Evolutionary conservation across 2,797 vertebrate genomes (phyloP), one percentile per base, ranked within the genome.

Genomic region (Sebastes paucispinis): DNA sequence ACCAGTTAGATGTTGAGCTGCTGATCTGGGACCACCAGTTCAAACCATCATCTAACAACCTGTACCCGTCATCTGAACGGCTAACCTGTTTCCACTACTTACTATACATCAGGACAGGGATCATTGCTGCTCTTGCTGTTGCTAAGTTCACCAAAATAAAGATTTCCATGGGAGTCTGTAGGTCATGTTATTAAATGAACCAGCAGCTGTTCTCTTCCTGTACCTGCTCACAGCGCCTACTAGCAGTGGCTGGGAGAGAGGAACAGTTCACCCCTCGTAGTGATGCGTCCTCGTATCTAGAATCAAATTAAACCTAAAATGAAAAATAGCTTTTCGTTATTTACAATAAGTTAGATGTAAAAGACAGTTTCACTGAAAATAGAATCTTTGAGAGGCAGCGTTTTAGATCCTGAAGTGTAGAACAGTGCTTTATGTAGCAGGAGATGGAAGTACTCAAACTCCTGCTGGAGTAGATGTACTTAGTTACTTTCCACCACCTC

Each of bases 101-200:
- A 13, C 34, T 36, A 11, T 12, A 10, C 5, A 62, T n/a, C 7
- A 64, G 14, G 47, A 39, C n/a, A 16, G 39, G 14, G 27, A 57
- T 18, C 14, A 31, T 29, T 55, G 13, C 13, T 25, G 20, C 9
- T 29, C 64, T 24, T 50, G 9, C 55, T 79, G 24, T 64, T 39
- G 54, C 50, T 36, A 24, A 58, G 70, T 34, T 69, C 9, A 58
- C 25, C 11, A 50, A 78, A 86, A 83, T 81, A 87, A 82, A 86
- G 20, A 76, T 74, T 75, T 75, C 25, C 27, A 70, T 39, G 65
- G 14, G 64, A 75, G 16, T 62, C 25, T 59, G 3, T 71, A 2
- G 7, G 34, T 54, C 0, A 5, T 32, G 34, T 54, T 2, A 52
- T 78, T 4, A 2, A 50, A n/a, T 24, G 18, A 1, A 58, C 10